A percentile compares a stretch with the other conserved stretches of the same genome.
These are phyloP conservation scores for Ctenochaetus hawaiiensis DNA, from an alignment of 2,797 vertebrate species.

Conservation along the genomic window DNA sequence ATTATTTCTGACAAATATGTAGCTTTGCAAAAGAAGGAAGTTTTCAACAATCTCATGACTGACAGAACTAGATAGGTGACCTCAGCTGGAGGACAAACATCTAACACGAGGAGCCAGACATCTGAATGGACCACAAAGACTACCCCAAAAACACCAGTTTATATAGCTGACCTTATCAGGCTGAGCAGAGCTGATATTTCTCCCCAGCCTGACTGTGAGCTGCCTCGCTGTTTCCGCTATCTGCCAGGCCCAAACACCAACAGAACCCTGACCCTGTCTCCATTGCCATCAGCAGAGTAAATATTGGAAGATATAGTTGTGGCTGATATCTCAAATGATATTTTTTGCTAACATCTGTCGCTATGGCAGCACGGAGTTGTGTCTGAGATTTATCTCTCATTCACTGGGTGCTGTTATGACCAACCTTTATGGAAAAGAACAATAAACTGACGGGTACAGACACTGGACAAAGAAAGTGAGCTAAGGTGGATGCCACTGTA, in stretches of 20 bases:
- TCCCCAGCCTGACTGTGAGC: constrained; percentile 47
- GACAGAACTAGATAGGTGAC: constrained; percentile 42
- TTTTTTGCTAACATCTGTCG: constrained; percentile 40
- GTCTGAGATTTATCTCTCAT: constrained; percentile 33
- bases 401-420: constrained; percentile 17
- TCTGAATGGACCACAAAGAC: constrained; percentile 52
- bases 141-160: constrained; percentile 53
- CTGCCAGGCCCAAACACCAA: constrained; percentile 67
- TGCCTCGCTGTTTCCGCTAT: constrained; percentile 60
- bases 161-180: constrained; percentile 78
- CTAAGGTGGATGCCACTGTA: not conserved
- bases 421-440: constrained; percentile 21
- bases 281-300: constrained; percentile 62
- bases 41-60: constrained; percentile 26
- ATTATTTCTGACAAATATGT: constrained; percentile 20
- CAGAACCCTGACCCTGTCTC: constrained; percentile 61
- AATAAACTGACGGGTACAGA: not conserved
- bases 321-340: constrained; percentile 58
- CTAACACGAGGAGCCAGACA: constrained; percentile 51
- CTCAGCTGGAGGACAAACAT: constrained; percentile 49
- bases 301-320: constrained; percentile 63
- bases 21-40: not conserved
- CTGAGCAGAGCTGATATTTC: constrained; percentile 69
- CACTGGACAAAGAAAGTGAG: constrained; percentile 4
- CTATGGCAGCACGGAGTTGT: constrained; percentile 23